Base-by-base conservation (phyloP, 2,888 invertebrate species). In the Ophion ventricosus region DNA sequence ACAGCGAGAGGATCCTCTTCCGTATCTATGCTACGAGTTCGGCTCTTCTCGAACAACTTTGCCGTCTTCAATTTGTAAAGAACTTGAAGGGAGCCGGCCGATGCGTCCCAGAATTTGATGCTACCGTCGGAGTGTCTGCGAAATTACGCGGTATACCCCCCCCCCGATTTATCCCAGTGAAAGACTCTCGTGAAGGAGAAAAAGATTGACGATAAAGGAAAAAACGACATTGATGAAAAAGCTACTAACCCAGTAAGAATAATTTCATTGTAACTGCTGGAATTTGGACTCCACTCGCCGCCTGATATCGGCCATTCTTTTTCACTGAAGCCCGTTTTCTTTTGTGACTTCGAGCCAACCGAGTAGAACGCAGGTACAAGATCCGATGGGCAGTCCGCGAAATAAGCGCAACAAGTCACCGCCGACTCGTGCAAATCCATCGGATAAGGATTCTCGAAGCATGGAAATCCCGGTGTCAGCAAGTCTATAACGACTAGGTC, bases 401-500 rank as follows among this genome's bases (percentile, higher is more conserved):
- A 96, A 95, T 99, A 99, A 83, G 97, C 96, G 94, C 99, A 98
- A 94, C 98, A 98, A 80, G 99, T 99, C 91, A 99, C 99, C 26
- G 99, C 98, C 75, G 99, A 98, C 94, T 99, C 99, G 95, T 99
- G 99, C 89, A 99, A 96, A 94, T 99, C 99, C 99, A 99, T 99
- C 86, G 99, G 98, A 95, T 99, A 99, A 64, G 99, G 99, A 95
- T 99, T 99, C 94, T 99, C 99, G 95, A 99, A 98, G 94, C 99
- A 98, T 29, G 99, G 99, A 95, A 99, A 99, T 93, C 99, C 99
- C 83, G 97, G 96, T 72, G 98, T 97, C 93, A 97, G 97, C 92
- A 99, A 96, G 95, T 99, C 99, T 93, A 99, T 98, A 92, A 99
- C 97, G 93, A 99, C 99, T 93, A 99, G 95, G 95, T 99, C 99